Evolutionary conservation across 2,888 invertebrate genomes (phyloP).

Genomic region (Phasia obesa): DNA sequence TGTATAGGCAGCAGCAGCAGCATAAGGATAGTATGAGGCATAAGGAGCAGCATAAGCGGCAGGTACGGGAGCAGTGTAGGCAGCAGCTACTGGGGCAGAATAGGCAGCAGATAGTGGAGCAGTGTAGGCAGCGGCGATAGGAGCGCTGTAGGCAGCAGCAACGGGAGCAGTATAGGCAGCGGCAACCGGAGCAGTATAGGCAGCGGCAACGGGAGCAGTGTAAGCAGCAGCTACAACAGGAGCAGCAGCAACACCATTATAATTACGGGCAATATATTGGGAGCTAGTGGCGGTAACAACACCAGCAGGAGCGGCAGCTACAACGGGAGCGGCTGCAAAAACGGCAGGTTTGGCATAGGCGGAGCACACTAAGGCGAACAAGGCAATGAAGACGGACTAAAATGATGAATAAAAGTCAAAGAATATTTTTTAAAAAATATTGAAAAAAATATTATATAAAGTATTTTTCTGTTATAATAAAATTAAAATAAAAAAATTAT

Average conservation of each 20-base stretch:
- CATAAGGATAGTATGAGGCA: slow-evolving; percentile 78
- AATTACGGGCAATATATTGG: slow-evolving; percentile 81
- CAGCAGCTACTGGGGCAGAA: slow-evolving; percentile 67
- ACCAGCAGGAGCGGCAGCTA: slow-evolving; percentile 76
- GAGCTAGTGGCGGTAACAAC: slow-evolving; percentile 77
- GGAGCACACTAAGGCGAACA: slow-evolving; percentile 81
- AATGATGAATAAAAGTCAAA: slow-evolving; percentile 27
- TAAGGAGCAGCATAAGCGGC: slow-evolving; percentile 71
- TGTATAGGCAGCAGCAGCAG: slow-evolving; percentile 76
- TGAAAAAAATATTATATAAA: slow-evolving; percentile 12
- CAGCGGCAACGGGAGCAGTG: slow-evolving; percentile 71
- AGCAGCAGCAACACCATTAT: slow-evolving; percentile 75
- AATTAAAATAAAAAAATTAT: too few species aligned
- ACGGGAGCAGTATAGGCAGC: slow-evolving; percentile 73
- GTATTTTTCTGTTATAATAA: slow-evolving; percentile 11
- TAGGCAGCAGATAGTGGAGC: slow-evolving; percentile 73
- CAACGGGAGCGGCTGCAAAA: slow-evolving; percentile 69
- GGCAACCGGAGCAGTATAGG: slow-evolving; percentile 75
- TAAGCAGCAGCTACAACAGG: slow-evolving; percentile 83
- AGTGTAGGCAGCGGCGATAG: slow-evolving; percentile 75
- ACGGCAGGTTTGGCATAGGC: slow-evolving; percentile 83
- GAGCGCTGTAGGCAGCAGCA: slow-evolving; percentile 75
- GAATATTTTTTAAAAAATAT: background rate
- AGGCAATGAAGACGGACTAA: slow-evolving; percentile 82
- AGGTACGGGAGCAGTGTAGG: slow-evolving; percentile 70